Base-by-base conservation (phyloP, 2,113 vertebrate species). In the Salminus brasiliensis region DNA sequence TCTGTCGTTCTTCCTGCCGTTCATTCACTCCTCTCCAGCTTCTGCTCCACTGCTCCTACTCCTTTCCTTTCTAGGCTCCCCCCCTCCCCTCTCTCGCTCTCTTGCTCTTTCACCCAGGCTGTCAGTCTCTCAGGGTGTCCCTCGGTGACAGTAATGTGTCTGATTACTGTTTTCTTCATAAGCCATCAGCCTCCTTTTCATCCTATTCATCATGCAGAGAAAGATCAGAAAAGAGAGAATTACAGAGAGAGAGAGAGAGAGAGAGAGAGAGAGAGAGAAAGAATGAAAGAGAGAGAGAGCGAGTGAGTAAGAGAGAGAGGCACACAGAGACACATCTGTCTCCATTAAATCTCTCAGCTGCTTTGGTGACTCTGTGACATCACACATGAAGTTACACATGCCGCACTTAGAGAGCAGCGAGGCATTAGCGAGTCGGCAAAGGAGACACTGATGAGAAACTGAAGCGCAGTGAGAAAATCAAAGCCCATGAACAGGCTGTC, bases 141-240 rank as follows among this genome's bases (percentile, higher is more conserved):
- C 47, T 60, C 49, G 15, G 30, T 27, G 59, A 52, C 41, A 36
- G 43, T 27, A 62, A 47, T 82, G 49, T 60, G 25, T 65, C 0
- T 62, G 21, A 16, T 68, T 25, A 34, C 18, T 63, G n/a, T 70
- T 78, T 69, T 52, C 81, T 66, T 59, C 15, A 25, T 52, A 45
- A 55, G 43, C 29, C 13, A 47, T 60, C 43, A 68, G 59, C 55
- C 3, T 43, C 16, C 34, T 73, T 72, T 77, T 67, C 30, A 39
- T n/a, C 55, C 59, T 52, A 12, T 65, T 66, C 15, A 59, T 73
- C 43, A 49, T 21, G 66, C 25, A 57, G 18, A 52, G n/a, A 69
- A 29, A 39, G 72, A 29, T 47, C 59, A 59, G 12, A 79, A 63
- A 13, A 30, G 47, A 70, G 59, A 72, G 32, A 0, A 41, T 67